Base-by-base conservation (phyloP, 2,797 vertebrate genomes). In the Lacerta bilineata region DNA sequence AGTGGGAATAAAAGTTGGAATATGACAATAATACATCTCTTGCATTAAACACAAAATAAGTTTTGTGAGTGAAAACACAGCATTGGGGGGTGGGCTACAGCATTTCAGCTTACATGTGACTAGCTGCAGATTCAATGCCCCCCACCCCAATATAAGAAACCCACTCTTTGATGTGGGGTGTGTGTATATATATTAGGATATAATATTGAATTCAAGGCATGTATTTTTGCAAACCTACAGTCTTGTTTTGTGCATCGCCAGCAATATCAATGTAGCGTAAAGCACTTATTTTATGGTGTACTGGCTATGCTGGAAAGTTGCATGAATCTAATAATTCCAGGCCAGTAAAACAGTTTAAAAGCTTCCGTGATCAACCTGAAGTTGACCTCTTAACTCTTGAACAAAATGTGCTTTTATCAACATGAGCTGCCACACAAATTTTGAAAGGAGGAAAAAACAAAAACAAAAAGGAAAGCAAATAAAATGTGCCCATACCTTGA, bases 311-410 rank as follows among this genome's bases (percentile, higher is more conserved):
- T 95, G 94, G 91, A 95, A 94, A 92, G 94, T 94, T 95, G 90
- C 91, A 95, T 92, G 94, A 84, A 84, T 94, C 89, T 93, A 94
- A 95, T 96, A 96, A 97, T 97, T 97, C 92, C 94, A 96, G 95
- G 96, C 97, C 96, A 97, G 96, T 94, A 95, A 95, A 89, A 96
- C 94, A 94, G 93, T 96, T 96, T 97, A 96, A 95, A 96, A 95
- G 93, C 94, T 94, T 96, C 95, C 84, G 84, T 91, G 96, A 97
- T 92, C 91, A 95, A 94, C 90, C 94, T 93, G 39, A 91, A 80
- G 90, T 83, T 96, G 96, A 96, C 95, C 94, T 96, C 95, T 96
- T 96, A 95, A 95, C 95, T 96, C 93, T 91, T 75, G 82, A 94
- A 94, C 95, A 95, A 97, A 96, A 96, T 93, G 93, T 87, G 95